A percentile compares a stretch with the other conserved stretches of the same genome.
phyloP scores from a whole-genome alignment of 30 jellyfish, hydroid and myxozoan species.

The Cassiopea andromeda region DNA sequence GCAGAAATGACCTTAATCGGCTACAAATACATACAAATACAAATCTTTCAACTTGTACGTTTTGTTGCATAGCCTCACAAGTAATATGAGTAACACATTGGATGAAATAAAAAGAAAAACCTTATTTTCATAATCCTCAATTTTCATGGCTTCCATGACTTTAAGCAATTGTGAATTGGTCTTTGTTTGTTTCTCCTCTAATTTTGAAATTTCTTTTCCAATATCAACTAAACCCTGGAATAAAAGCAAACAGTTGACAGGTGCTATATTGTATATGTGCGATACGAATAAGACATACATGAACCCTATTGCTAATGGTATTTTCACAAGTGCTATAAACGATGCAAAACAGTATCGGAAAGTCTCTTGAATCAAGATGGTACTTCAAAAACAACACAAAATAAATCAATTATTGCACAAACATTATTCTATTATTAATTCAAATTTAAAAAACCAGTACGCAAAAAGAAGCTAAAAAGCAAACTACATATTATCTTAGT shows the following conservation, averaged over 20 bases:
- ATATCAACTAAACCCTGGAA: constrained; percentile 93
- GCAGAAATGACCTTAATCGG: too few species aligned
- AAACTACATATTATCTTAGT: too few species aligned
- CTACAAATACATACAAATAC: too few species aligned
- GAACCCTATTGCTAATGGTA: not conserved
- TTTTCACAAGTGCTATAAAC: not conserved
- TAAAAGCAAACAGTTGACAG: not conserved
- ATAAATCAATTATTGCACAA: not conserved
- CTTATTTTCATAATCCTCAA: constrained; percentile 85
- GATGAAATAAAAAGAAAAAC: constrained; percentile 13
- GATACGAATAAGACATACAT: not conserved
- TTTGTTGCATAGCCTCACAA: not conserved
- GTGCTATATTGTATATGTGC: too few species aligned
- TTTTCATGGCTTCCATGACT: constrained; percentile 73
- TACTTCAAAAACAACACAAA: too few species aligned
- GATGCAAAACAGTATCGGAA: not conserved
- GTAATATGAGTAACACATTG: not conserved
- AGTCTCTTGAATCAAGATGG: not conserved
- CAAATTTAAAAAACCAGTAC: too few species aligned
- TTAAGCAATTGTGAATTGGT: constrained; percentile 72
- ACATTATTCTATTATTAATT: too few species aligned
- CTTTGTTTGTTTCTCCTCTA: constrained; percentile 60
- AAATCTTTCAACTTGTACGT: too few species aligned
- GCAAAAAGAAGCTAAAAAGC: too few species aligned
- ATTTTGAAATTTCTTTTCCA: constrained; percentile 86